phyloP scores from a whole-genome alignment of 2,888 invertebrate genomes.

The Macaria liturata region DNA sequence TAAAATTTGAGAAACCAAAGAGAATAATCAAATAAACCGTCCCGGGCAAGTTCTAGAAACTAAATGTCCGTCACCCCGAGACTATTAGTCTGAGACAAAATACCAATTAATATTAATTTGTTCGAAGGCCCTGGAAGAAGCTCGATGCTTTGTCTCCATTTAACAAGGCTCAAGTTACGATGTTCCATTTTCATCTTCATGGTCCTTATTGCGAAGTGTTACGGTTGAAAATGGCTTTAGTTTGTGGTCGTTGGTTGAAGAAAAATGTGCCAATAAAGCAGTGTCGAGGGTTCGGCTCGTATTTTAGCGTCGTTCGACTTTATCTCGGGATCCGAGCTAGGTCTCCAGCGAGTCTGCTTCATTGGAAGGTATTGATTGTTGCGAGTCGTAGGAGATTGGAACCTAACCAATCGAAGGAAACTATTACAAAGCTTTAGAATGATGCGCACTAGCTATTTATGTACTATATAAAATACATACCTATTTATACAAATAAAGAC shows the following conservation, averaged over 20 bases:
- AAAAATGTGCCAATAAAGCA: conserved; percentile 18
- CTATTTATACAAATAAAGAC: too few species aligned
- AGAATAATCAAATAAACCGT: conserved; percentile 20
- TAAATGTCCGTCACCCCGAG: too few species aligned
- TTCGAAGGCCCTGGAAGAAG: conserved; percentile 21
- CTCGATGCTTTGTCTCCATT: conserved; percentile 7
- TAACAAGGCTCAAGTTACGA: conserved; percentile 10
- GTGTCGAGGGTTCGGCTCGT: conserved; percentile 15
- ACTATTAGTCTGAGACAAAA: conserved; percentile 33
- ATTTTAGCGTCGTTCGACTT: conserved; percentile 22
- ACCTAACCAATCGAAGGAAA: too few species aligned
- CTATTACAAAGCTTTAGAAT: too few species aligned
- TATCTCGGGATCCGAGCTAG: conserved; percentile 20
- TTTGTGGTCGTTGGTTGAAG: conserved; percentile 5
- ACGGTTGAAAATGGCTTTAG: conserved; percentile 18
- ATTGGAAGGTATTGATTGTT: conserved; percentile 17
- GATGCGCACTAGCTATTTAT: too few species aligned
- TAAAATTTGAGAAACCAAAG: conserved; percentile 10
- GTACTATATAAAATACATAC: too few species aligned
- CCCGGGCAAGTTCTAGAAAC: conserved; percentile 1
- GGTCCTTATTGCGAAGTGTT: conserved; percentile 5
- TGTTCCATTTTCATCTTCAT: background rate
- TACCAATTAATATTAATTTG: conserved; percentile 46
- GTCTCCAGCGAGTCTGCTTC: conserved; percentile 13
- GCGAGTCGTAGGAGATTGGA: background rate